Evolutionary conservation across 2,888 invertebrate genomes (phyloP).

Genomic region (Campoletis raptor): DNA sequence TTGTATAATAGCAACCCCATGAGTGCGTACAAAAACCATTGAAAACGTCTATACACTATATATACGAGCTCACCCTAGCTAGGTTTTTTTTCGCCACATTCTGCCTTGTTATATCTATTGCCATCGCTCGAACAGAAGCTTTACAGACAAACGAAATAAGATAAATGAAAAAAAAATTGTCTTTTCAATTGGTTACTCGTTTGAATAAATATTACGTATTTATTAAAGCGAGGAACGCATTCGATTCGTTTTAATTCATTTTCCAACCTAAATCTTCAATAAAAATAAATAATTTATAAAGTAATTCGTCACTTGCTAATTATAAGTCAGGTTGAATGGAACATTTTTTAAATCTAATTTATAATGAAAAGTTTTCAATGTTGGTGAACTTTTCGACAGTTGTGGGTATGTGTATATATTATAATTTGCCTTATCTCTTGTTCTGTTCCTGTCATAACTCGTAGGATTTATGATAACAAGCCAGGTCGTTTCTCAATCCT

Average conservation of each 20-base stretch:
- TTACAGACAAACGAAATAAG: not conserved
- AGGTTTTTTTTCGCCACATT: constrained; percentile 33
- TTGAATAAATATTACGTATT: too few relatives aligned
- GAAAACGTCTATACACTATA: constrained; percentile 52
- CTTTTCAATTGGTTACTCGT: too few relatives aligned
- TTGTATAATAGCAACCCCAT: constrained; percentile 56
- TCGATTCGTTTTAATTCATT: too few relatives aligned
- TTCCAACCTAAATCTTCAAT: too few relatives aligned
- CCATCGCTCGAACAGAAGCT: constrained; percentile 37
- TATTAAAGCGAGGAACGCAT: too few relatives aligned
- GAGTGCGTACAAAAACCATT: constrained; percentile 63
- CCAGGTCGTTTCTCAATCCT: constrained; percentile 46
- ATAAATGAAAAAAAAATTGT: not conserved
- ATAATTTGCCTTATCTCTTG: constrained; percentile 46
- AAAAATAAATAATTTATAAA: too few relatives aligned
- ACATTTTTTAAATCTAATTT: not conserved
- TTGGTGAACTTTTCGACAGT: not conserved
- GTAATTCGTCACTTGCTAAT: not conserved
- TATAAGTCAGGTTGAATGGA: not conserved
- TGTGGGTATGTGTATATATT: constrained; percentile 12
- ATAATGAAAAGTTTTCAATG: not conserved
- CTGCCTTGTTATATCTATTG: constrained; percentile 33
- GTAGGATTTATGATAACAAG: constrained; percentile 61
- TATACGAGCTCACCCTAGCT: constrained; percentile 32
- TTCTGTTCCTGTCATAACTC: constrained; percentile 64